phyloP scores from a whole-genome alignment of 92 coral and sea anemone genomes.

The Actinernus sp. region DNA sequence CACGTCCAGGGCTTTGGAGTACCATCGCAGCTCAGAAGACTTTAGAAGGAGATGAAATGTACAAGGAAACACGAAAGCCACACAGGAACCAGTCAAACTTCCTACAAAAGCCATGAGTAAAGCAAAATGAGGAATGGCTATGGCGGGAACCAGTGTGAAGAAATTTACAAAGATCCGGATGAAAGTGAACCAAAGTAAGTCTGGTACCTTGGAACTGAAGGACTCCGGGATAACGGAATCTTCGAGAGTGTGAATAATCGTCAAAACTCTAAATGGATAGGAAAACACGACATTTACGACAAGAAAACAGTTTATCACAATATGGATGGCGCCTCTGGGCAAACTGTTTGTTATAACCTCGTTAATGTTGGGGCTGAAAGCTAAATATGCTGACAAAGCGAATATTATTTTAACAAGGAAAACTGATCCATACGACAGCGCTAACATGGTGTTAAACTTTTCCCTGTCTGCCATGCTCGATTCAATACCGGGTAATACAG shows the following conservation, averaged over 20 bases:
- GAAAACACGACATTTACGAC: slow-evolving; percentile 54
- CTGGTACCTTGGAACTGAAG: slow-evolving; percentile 9
- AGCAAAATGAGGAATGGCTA: slow-evolving; percentile 54
- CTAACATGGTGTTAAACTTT: slow-evolving; percentile 30
- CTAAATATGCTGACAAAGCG: slow-evolving; percentile 39
- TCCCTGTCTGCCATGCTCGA: slow-evolving; percentile 33
- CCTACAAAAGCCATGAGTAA: slow-evolving; percentile 59
- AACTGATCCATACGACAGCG: slow-evolving; percentile 26
- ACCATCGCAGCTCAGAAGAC: slow-evolving; percentile 21
- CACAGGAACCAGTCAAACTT: slow-evolving; percentile 51
- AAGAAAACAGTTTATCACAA: slow-evolving; percentile 24
- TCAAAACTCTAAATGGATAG: slow-evolving; percentile 51
- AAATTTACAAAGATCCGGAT: slow-evolving; percentile 44
- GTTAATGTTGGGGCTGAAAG: slow-evolving; percentile 40
- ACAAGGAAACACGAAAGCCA: slow-evolving; percentile 60
- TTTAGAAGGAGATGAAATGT: slow-evolving; percentile 57
- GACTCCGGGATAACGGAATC: slow-evolving; percentile 40
- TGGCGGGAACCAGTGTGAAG: slow-evolving; percentile 43
- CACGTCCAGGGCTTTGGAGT: slow-evolving; percentile 32
- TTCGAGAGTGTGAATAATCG: slow-evolving; percentile 52
- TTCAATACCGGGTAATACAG: slow-evolving; percentile 57
- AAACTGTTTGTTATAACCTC: slow-evolving; percentile 60
- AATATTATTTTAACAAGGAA: slow-evolving; percentile 43
- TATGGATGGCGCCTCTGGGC: slow-evolving; percentile 34
- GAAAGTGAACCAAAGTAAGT: slow-evolving; percentile 34